phyloP scores from a whole-genome alignment of 2,888 invertebrate species.

The Xylophagus ater region DNA sequence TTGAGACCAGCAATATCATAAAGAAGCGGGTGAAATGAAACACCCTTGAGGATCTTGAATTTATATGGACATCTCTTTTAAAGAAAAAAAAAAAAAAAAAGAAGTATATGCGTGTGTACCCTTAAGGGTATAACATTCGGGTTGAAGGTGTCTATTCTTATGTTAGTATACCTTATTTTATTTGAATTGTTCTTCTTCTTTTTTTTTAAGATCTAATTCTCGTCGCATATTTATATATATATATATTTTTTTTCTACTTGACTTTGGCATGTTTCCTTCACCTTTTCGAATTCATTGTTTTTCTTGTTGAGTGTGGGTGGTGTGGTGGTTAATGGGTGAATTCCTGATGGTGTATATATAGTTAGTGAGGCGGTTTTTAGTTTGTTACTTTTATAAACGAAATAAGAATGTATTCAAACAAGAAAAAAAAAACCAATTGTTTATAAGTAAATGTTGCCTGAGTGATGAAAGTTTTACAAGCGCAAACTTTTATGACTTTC shows the following conservation, averaged over 20 bases:
- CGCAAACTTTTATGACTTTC: slow-evolving; percentile 9
- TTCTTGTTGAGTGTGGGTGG: neutral
- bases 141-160: slow-evolving; percentile 14
- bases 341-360: too few relatives aligned
- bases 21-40: slow-evolving; percentile 19
- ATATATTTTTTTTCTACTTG: too few relatives aligned
- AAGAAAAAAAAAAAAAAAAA: slow-evolving; percentile 7
- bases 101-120: slow-evolving; percentile 14
- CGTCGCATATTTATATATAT: slow-evolving; percentile 10
- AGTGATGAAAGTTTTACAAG: slow-evolving; percentile 18
- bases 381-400: neutral
- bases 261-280: too few relatives aligned
- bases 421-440: slow-evolving; percentile 2
- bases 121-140: slow-evolving; percentile 5
- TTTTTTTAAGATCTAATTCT: slow-evolving; percentile 11
- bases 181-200: slow-evolving; percentile 3
- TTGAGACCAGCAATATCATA: slow-evolving; percentile 18
- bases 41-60: slow-evolving; percentile 19
- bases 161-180: too few relatives aligned
- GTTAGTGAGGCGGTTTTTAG: too few relatives aligned
- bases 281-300: neutral
- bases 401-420: neutral
- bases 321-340: too few relatives aligned
- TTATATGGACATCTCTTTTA: slow-evolving; percentile 14
- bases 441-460: slow-evolving; percentile 3